Evolutionary conservation across 2,113 vertebrate genomes (phyloP).

Genomic region (Misgurnus mizolepis): DNA sequence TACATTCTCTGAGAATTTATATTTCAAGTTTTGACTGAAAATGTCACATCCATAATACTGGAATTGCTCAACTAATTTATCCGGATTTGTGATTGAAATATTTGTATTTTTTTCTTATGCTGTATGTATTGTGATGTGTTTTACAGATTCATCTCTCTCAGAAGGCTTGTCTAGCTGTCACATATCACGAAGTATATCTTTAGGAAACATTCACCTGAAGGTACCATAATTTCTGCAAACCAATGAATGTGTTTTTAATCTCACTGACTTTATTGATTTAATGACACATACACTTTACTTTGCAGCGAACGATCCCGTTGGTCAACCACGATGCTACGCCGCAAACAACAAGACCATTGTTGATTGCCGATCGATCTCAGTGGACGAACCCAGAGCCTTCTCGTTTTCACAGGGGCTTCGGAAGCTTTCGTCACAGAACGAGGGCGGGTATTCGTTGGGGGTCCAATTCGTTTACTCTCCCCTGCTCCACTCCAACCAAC

Average conservation of each 20-base stretch:
- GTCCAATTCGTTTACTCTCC: slow-evolving; percentile 46
- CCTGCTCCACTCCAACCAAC: not conserved
- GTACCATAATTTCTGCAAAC: slow-evolving; percentile 10
- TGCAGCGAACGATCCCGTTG: slow-evolving; percentile 9
- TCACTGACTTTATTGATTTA: not conserved
- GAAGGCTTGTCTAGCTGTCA: slow-evolving; percentile 39
- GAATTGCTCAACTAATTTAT: not conserved
- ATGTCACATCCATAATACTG: too few species aligned
- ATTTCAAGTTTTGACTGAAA: too few species aligned
- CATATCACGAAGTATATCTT: slow-evolving; percentile 7
- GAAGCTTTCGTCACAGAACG: not conserved
- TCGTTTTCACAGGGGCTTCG: slow-evolving; percentile 2
- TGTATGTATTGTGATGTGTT: not conserved
- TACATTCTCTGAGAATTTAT: too few species aligned
- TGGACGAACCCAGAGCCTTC: slow-evolving; percentile 30
- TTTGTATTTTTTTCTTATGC: not conserved
- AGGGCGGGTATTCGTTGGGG: slow-evolving; percentile 4
- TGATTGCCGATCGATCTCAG: slow-evolving; percentile 59
- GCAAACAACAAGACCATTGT: slow-evolving; percentile 26
- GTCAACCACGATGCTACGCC: slow-evolving; percentile 46
- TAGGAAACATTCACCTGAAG: slow-evolving; percentile 27
- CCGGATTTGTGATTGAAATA: not conserved
- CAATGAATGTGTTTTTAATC: not conserved
- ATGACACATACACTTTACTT: not conserved
- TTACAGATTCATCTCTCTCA: slow-evolving; percentile 33